These are phyloP conservation scores for Sturnus vulgaris DNA, from an alignment of 2,113 vertebrate species.

Conservation along the genomic window DNA sequence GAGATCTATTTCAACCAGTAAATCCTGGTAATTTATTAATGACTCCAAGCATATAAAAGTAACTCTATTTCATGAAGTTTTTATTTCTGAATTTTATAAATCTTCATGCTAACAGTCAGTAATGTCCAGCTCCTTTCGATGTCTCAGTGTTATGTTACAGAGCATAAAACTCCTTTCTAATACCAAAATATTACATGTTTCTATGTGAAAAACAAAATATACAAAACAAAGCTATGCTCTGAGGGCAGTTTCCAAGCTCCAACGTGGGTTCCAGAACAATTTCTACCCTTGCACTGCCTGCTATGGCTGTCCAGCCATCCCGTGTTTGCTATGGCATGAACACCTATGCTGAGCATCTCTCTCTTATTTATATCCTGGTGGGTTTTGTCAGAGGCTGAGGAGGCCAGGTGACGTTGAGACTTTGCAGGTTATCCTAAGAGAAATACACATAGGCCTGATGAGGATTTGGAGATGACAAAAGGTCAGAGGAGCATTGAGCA, in stretches of 20 bases:
- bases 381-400: background rate
- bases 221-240: background rate
- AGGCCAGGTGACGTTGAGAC: background rate
- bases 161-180: background rate
- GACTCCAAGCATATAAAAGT: background rate
- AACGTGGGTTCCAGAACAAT: background rate
- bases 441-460: background rate
- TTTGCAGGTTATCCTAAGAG: background rate
- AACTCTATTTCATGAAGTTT: conserved; percentile 2
- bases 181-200: background rate
- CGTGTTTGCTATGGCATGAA: background rate
- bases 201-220: background rate
- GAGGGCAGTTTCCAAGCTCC: background rate
- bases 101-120: background rate
- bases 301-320: background rate
- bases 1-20: background rate
- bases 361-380: background rate
- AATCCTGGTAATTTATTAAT: conserved; percentile 31
- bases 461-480: background rate
- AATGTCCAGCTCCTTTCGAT: background rate
- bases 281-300: background rate
- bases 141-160: background rate
- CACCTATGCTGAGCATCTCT: accelerated
- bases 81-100: conserved; percentile 14
- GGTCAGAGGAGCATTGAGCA: background rate